Evolutionary conservation across 2,797 vertebrate species (phyloP).

Genomic region (Chelon labrosus): DNA sequence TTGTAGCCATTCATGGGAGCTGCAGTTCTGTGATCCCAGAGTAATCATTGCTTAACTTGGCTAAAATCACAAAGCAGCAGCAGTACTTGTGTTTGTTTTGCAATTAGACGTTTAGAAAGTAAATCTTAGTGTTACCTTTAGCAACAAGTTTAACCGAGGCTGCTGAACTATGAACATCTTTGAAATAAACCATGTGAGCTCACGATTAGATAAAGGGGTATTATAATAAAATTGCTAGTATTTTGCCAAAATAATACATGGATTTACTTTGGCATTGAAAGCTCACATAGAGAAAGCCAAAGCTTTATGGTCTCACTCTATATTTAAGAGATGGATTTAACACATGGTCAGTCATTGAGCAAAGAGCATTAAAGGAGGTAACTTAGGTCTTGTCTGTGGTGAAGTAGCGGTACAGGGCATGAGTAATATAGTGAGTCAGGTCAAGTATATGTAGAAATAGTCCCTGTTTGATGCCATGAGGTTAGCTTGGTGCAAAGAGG

Average conservation of each 20-base stretch:
- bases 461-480: slow-evolving; percentile 16
- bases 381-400: slow-evolving; percentile 5
- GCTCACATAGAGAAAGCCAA: not conserved
- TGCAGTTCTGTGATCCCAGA: not conserved
- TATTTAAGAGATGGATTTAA: not conserved
- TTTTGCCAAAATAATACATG: no score
- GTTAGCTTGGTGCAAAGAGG: slow-evolving; percentile 31
- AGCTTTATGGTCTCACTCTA: not conserved
- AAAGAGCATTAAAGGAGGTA: slow-evolving; percentile 7
- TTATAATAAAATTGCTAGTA: no score
- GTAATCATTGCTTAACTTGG: not conserved
- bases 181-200: not conserved
- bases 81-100: no score
- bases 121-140: not conserved
- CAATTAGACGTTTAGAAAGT: not conserved
- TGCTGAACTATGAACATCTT: not conserved
- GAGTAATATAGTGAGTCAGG: slow-evolving; percentile 46
- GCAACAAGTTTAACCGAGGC: not conserved
- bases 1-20: not conserved
- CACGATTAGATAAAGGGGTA: not conserved
- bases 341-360: not conserved
- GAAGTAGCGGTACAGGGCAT: slow-evolving; percentile 14
- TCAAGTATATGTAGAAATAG: slow-evolving; percentile 55
- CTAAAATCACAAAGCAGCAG: not conserved
- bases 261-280: no score